Evolutionary conservation across 1,140 invertebrate genomes (phyloP).

Genomic region (Ctenoplectra terminalis): DNA sequence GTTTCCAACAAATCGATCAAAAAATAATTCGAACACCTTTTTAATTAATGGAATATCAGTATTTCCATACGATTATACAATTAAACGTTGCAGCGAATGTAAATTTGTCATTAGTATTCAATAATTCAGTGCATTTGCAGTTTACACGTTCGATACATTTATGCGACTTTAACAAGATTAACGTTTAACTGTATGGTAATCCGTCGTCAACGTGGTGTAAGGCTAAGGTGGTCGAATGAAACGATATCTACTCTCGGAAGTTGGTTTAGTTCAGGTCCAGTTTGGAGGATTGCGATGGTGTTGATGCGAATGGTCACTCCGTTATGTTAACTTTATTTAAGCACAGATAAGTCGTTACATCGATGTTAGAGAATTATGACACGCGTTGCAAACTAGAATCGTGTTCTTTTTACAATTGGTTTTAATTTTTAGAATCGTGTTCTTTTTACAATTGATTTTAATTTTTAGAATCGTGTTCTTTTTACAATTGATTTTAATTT

Average conservation of each 20-base stretch:
- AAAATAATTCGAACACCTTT: too few relatives aligned
- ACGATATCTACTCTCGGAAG: background rate
- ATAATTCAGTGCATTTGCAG: background rate
- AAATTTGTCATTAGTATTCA: background rate
- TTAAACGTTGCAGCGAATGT: too few relatives aligned
- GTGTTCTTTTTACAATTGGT: too few relatives aligned
- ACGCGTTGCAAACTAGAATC: too few relatives aligned
- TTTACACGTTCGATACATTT: background rate
- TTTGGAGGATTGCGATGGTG: background rate
- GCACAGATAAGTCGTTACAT: background rate
- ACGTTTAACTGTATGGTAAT: background rate
- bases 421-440: too few relatives aligned
- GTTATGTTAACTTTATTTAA: background rate
- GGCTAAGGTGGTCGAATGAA: background rate
- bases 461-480: too few relatives aligned
- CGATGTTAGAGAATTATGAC: too few relatives aligned
- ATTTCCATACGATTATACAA: too few relatives aligned
- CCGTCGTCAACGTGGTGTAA: background rate
- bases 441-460: too few relatives aligned
- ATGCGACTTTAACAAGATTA: background rate
- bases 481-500: too few relatives aligned
- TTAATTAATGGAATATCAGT: too few relatives aligned
- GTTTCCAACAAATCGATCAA: too few relatives aligned
- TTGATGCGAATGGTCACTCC: background rate
- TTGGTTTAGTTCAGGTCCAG: background rate